Base-by-base conservation (phyloP, 2,113 vertebrate genomes). In the Leucopternis melanops region DNA sequence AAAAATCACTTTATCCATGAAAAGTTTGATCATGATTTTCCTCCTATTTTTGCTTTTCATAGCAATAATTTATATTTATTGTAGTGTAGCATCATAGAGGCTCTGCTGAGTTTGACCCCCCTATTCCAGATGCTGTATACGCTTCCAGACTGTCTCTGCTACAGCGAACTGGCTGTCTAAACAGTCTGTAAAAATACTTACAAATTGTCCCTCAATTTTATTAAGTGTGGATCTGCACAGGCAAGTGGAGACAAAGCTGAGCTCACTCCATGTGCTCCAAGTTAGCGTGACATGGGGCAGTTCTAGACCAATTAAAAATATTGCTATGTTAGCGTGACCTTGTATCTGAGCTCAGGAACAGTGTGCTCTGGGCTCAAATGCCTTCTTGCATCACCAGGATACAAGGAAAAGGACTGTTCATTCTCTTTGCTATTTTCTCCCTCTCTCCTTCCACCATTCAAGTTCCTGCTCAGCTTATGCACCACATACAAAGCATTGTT, bases 221-320 rank as follows among this genome's bases (percentile, higher is more conserved):
- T 79, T 27, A 45, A 70, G 66, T 18, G 49, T 49, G 17, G 32
- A 18, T 69, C 54, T 62, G 1, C 36, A 5, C 26, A n/a, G 40
- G 42, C 45, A 45, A 40, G 34, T 3, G 25, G 25, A 47, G 79
- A 27, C 72, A 9, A 15, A 38, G 59, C 66, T 27, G 59, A 57
- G 83, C 78, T 87, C 40, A 1, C 16, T 15, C 36, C 2, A 0
- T 1, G 36, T 27, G 45, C 67, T 40, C n/a, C 32, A 8, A 20
- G 91, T n/a, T 42, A 2, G 5, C 22, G 0, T 7, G 71, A 21
- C 20, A 1, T 1, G 8, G 67, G 38, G 40, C 82, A 4, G 50
- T 10, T 34, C 50, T 11, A 6, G n/a, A 11, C 8, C 18, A 18
- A 29, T 49, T 40, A n/a, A 7, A 54, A 29, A 13, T 5, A 8